Conservation (phyloP, 2,113 vertebrate species). For the Aegypius monachus region DNA sequence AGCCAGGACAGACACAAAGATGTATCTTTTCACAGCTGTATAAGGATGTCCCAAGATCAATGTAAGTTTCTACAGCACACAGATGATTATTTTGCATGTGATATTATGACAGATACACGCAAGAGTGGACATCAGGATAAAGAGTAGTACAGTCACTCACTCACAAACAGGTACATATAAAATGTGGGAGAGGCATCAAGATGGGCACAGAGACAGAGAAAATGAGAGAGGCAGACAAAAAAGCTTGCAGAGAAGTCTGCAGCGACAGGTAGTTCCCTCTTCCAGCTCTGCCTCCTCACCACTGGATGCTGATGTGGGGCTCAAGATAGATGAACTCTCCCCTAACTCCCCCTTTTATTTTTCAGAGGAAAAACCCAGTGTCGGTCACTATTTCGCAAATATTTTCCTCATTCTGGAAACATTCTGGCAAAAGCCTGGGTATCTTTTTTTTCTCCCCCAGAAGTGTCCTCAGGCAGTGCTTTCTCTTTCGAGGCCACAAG, state of each 20-base stretch:
- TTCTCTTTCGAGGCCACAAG: neutral
- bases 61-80: neutral
- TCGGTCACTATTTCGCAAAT: neutral
- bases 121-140: neutral
- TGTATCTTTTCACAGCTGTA: neutral
- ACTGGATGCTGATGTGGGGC: rapidly evolving
- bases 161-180: neutral
- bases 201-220: neutral
- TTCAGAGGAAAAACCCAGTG: rapidly evolving
- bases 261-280: neutral
- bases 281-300: neutral
- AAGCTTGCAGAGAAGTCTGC: neutral
- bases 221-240: too few species aligned
- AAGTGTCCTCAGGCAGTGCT: neutral
- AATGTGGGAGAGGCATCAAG: neutral
- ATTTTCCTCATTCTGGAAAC: neutral
- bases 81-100: neutral
- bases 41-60: neutral
- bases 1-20: neutral
- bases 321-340: neutral
- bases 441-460: neutral
- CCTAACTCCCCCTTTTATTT: neutral
- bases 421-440: neutral
- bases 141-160: too few species aligned
- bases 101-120: neutral